These are phyloP conservation scores for Eulemur rufifrons DNA, from an alignment of 2,113 vertebrate species.

Conservation along the genomic window DNA sequence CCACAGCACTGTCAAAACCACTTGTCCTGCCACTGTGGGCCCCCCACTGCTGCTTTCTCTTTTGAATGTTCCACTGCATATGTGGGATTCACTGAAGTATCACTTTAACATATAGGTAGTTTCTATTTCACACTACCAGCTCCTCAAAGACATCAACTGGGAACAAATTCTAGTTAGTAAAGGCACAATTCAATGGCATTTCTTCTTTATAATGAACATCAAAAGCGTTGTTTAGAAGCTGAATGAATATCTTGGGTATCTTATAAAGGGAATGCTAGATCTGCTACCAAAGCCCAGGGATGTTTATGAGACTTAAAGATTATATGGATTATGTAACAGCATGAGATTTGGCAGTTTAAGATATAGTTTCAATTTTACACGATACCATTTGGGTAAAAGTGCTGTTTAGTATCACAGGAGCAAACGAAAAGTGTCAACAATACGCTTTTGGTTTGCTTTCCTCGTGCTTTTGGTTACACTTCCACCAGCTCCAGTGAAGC, in stretches of 20 bases:
- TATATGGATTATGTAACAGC: not conserved
- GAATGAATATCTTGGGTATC: not conserved
- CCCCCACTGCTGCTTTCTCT: not conserved
- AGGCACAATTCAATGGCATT: not conserved
- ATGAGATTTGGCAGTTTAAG: not conserved
- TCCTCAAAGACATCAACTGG: not conserved
- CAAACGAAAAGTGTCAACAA: not conserved
- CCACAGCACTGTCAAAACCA: not conserved
- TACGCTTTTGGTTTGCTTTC: not conserved
- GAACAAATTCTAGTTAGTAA: conserved; percentile 7
- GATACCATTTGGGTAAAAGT: not conserved
- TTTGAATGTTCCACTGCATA: not conserved
- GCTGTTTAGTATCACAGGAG: not conserved
- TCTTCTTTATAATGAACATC: conserved; percentile 43
- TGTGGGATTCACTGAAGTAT: not conserved
- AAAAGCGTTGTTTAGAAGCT: not conserved
- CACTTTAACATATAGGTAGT: not conserved
- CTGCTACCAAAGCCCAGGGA: not conserved
- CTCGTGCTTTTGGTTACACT: not conserved
- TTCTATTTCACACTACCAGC: conserved; percentile 12
- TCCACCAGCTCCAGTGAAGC: not conserved
- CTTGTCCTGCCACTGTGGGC: not conserved
- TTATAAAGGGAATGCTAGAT: not conserved
- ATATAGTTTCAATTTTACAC: not conserved
- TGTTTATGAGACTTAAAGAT: not conserved